A percentile compares a stretch with the other conserved stretches of the same genome.
These are phyloP conservation scores for Melitaea athalia DNA, from an alignment of 2,888 invertebrate species.

Conservation along the genomic window DNA sequence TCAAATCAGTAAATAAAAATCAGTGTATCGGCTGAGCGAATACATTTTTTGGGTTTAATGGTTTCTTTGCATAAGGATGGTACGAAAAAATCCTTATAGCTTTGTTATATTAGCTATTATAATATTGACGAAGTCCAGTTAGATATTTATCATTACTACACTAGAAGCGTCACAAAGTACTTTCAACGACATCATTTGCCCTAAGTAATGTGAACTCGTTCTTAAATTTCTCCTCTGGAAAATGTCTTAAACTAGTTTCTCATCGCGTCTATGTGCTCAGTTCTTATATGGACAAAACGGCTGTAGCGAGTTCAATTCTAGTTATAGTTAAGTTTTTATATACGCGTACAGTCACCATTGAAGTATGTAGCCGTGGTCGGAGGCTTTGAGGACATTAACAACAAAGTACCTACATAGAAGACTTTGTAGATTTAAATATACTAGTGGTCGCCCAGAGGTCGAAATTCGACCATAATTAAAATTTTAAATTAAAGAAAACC, in stretches of 20 bases:
- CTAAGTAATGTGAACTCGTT: constrained; percentile 1
- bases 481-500: no score
- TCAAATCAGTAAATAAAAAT: no score
- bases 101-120: no score
- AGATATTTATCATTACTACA: background rate
- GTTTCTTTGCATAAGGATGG: no score
- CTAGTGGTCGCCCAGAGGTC: no score
- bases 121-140: background rate
- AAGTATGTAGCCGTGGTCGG: background rate
- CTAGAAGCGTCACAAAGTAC: background rate
- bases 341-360: background rate
- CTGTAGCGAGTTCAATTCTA: background rate
- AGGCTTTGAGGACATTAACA: background rate
- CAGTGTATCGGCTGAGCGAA: no score
- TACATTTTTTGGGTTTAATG: no score
- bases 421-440: no score
- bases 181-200: background rate
- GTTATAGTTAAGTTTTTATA: background rate
- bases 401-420: no score
- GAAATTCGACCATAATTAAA: no score
- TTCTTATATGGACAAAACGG: constrained; percentile 5
- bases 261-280: constrained; percentile 6
- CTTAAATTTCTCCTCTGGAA: constrained; percentile 15
- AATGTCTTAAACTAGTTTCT: constrained; percentile 18
- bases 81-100: no score